Evolutionary conservation across 2,888 invertebrate species (phyloP), one percentile per base, ranked within the genome.

Genomic region (Macrostomum cliftonense): DNA sequence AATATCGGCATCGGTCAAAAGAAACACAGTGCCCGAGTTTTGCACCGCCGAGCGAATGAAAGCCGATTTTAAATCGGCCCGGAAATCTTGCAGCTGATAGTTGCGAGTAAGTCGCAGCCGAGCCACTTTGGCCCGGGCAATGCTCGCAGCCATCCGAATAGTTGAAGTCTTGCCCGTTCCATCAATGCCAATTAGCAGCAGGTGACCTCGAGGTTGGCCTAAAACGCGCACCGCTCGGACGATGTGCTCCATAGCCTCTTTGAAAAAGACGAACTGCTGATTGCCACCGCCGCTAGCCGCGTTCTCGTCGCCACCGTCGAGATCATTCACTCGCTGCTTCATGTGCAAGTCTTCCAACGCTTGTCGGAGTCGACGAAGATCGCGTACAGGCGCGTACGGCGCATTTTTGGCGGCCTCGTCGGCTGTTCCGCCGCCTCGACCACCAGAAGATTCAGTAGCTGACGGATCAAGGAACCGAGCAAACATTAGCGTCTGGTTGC

Each of bases 201-300:
- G 62, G 51, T 69, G 69, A 12, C 68, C 68, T 13, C 65, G 63
- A 11, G 68, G 67, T 53, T 68, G 68, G 48, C 68, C 55, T 53
- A 69, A 63, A 12, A 69, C 66, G 20, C 69, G 54, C 2, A 67
- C 65, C 38, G 67, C 67, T 49, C 68, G 50, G 38, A 63, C 57
- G 13, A 69, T 61, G 52, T 69, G 69, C 49, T 69, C 66, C 13
- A 67, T 59, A 7, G 68, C 67, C 53, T 69, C 65, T 44, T 61
- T 61, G 57, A 69, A 69, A 53, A 68, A 69, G 42, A 69, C 68
- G 57, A 69, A 58, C 56, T 67, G 63, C 2, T 59, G 28, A 9
- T 28, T 9, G 28, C 28, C 28, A 9, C 28, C 16, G 16, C 40
- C 28, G 28, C 28, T 9, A 4, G 28, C 37, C 21, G 43, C 37